A percentile compares a stretch with the other conserved stretches of the same genome.
Evolutionary conservation across 2,888 invertebrate genomes (phyloP).

Genomic region (Trissoscelio sp.): DNA sequence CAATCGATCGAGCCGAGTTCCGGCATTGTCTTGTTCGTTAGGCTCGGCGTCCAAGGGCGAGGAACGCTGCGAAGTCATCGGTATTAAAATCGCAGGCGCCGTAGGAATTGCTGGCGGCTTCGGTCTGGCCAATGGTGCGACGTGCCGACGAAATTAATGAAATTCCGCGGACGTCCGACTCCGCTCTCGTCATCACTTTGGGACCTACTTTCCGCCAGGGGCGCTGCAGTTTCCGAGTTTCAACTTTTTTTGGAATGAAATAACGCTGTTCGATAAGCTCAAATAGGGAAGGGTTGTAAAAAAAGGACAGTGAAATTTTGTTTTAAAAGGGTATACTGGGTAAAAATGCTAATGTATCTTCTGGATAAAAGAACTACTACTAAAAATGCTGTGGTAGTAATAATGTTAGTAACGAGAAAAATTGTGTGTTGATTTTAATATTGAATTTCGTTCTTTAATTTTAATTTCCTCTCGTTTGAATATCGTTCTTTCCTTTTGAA

Average conservation of each 20-base stretch:
- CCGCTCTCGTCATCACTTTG: constrained; percentile 35
- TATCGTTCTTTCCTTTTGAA: too few relatives aligned
- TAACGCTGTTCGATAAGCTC: background rate
- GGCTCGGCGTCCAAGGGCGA: constrained; percentile 38
- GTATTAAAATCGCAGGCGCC: constrained; percentile 62
- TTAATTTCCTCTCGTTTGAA: background rate
- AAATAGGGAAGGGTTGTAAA: too few relatives aligned
- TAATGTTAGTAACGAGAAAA: too few relatives aligned
- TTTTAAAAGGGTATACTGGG: too few relatives aligned
- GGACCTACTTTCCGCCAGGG: constrained; percentile 28
- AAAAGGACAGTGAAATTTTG: too few relatives aligned
- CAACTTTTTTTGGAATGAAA: background rate
- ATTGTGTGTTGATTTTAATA: too few relatives aligned
- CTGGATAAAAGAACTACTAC: too few relatives aligned
- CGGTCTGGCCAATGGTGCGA: constrained; percentile 57
- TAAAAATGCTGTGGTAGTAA: too few relatives aligned
- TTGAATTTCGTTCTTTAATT: too few relatives aligned
- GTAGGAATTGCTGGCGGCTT: constrained; percentile 69
- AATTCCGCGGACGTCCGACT: constrained; percentile 70
- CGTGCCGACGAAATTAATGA: constrained; percentile 73
- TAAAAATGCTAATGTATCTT: too few relatives aligned
- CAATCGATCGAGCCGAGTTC: constrained; percentile 55
- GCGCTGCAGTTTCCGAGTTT: constrained; percentile 12
- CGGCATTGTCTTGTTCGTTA: constrained; percentile 68
- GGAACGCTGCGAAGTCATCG: constrained; percentile 46